Percentiles rank a stretch among this genome's conserved stretches.
Evolutionary conservation across 2,113 vertebrate species (phyloP).

Genomic region (Galemys pyrenaicus): DNA sequence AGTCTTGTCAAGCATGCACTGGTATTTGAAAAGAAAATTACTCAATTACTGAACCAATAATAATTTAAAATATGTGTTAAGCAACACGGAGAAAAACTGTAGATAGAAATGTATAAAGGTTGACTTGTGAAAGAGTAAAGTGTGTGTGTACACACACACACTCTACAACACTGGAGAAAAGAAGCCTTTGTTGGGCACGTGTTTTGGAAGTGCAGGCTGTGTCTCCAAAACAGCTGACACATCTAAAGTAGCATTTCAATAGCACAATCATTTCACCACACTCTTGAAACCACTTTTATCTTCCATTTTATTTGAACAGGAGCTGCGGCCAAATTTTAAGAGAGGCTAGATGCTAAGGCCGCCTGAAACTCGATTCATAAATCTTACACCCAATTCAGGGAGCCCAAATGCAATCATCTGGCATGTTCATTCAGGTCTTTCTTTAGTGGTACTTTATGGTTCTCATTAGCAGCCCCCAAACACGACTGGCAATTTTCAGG

Average conservation of each 20-base stretch:
- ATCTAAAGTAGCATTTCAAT: constrained; percentile 53
- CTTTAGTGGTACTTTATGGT: constrained; percentile 45
- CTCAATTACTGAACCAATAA: constrained; percentile 69
- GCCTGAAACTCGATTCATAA: constrained; percentile 19
- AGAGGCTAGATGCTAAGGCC: background rate
- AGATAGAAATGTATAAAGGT: background rate
- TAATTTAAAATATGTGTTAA: constrained; percentile 73
- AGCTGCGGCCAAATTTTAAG: constrained; percentile 29
- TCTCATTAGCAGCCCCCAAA: constrained; percentile 26
- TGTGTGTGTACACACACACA: background rate
- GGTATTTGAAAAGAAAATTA: constrained; percentile 66
- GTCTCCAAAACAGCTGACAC: background rate
- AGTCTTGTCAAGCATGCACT: constrained; percentile 69
- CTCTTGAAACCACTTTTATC: constrained; percentile 44
- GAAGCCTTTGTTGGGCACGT: background rate
- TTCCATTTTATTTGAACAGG: constrained; percentile 49
- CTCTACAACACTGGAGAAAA: background rate
- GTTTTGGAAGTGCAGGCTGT: background rate
- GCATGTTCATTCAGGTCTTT: constrained; percentile 32
- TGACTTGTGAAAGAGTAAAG: background rate
- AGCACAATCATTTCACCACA: background rate
- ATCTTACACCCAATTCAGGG: constrained; percentile 44
- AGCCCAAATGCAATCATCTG: constrained; percentile 4
- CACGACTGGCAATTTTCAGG: background rate
- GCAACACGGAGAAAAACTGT: constrained; percentile 13